Evolutionary conservation across 2,888 invertebrate genomes (phyloP).

Genomic region (Yponomeuta evonymella): DNA sequence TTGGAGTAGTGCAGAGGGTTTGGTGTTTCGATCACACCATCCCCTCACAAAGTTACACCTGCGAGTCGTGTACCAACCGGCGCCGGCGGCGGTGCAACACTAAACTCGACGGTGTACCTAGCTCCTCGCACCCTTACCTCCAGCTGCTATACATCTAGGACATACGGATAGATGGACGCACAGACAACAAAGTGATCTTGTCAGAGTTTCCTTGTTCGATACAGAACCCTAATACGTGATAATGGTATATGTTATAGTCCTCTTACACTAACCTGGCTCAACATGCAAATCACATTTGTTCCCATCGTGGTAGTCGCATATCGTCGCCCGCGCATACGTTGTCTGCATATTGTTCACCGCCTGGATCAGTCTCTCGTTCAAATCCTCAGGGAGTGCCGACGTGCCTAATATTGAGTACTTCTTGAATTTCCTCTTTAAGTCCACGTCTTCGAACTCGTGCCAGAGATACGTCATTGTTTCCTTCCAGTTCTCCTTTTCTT

Average conservation of each 20-base stretch:
- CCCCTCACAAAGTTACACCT: no score
- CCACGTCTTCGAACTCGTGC: conserved; percentile 81
- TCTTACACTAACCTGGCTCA: conserved; percentile 78
- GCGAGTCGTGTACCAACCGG: no score
- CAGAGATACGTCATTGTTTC: conserved; percentile 83
- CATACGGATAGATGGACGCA: neutral
- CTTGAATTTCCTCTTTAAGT: conserved; percentile 84
- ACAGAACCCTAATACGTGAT: neutral
- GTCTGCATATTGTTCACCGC: conserved; percentile 83
- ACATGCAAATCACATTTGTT: conserved; percentile 82
- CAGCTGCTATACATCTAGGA: neutral
- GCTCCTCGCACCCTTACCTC: no score
- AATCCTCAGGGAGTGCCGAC: conserved; percentile 83
- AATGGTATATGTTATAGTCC: neutral
- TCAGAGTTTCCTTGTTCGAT: neutral
- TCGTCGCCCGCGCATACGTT: conserved; percentile 85
- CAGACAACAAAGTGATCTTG: neutral
- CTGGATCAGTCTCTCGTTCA: conserved; percentile 77
- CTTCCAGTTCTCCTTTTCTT: conserved; percentile 79
- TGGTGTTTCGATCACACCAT: no score
- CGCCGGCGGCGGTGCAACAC: no score
- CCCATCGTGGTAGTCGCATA: conserved; percentile 80
- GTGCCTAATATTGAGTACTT: conserved; percentile 82
- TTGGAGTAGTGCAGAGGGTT: no score
- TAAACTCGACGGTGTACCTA: no score